Evolutionary conservation across 2,113 vertebrate genomes (phyloP).

Genomic region (Hippocampus guttulatus): DNA sequence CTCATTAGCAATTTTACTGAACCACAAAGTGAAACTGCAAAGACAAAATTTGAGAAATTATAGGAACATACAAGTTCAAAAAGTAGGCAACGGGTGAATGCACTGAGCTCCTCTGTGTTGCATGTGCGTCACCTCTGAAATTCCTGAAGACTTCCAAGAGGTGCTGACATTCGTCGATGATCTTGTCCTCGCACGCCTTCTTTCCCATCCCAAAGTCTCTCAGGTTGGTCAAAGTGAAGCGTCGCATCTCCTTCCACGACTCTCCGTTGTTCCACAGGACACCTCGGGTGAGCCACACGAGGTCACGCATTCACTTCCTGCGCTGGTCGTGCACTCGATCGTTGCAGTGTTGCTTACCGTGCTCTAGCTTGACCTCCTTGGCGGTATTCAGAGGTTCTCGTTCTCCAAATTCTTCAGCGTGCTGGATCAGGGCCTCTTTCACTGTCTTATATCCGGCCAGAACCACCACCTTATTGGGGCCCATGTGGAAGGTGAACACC

Average conservation of each 20-base stretch:
- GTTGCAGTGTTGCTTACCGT: slow-evolving; percentile 13
- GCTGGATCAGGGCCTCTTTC: slow-evolving; percentile 44
- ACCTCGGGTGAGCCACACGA: slow-evolving; percentile 12
- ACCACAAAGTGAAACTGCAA: too few relatives aligned
- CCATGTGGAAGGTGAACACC: slow-evolving; percentile 41
- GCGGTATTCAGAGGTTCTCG: not conserved
- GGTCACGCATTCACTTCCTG: too few relatives aligned
- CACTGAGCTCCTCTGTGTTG: too few relatives aligned
- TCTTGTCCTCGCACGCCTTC: slow-evolving; percentile 45
- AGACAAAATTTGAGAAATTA: too few relatives aligned
- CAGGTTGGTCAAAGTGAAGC: slow-evolving; percentile 44
- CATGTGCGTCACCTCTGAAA: slow-evolving; percentile 18
- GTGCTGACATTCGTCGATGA: slow-evolving; percentile 31
- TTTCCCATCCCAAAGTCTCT: slow-evolving; percentile 59
- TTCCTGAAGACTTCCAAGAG: slow-evolving; percentile 26
- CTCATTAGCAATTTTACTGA: too few relatives aligned
- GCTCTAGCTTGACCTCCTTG: not conserved
- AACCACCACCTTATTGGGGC: slow-evolving; percentile 44
- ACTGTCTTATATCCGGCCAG: slow-evolving; percentile 49
- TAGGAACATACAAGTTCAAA: too few relatives aligned
- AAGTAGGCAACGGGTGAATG: too few relatives aligned
- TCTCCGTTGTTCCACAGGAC: slow-evolving; percentile 36
- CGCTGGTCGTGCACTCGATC: too few relatives aligned
- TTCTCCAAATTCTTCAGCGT: slow-evolving; percentile 35
- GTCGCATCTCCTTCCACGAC: slow-evolving; percentile 51